Evolutionary conservation across 2,797 vertebrate species (phyloP), one percentile per base, ranked within the genome.

Genomic region (Phoxinus dragarum): DNA sequence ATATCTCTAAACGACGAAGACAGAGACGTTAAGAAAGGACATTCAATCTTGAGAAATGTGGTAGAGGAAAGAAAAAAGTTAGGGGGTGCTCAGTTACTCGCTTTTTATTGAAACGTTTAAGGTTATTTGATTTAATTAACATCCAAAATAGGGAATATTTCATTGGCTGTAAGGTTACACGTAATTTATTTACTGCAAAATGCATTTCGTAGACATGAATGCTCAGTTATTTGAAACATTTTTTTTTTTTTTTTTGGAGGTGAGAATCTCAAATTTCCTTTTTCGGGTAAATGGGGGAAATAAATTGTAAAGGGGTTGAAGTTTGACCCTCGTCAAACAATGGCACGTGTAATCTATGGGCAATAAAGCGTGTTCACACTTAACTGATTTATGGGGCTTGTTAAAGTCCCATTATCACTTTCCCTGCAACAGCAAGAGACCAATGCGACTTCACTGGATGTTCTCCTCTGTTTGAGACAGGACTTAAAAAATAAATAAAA

Each of bases 361-460:
- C 89, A 91, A 87, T 93, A 93, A 94, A 93, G 31, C 64, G 54
- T 73, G 85, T 81, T 91, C 59, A 85, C 31, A 81, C 87, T 93
- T 91, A 92, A 93, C 93, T 94, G 95, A 96, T 97, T 96, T 96
- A 96, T 93, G 93, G 93, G 92, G 91, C 94, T 95, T 94, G 93
- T 96, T 96, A 96, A 96, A 96, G 90, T 92, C 94, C 92, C 94
- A 92, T 96, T 95, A 95, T 93, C 92, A 94, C 92, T 93, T 94
- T 91, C 91, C 91, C 91, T 93, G 90, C 90, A 88, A 87, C 86
- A 89, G 91, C 92, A 93, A 92, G 91, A 90, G 77, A 69, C 40
- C 72, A 3, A 27, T 42, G 73, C 31, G 82, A 64, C 69, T 88
- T 81, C 14, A 61, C 64, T 69, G 34, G 47, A n/a, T 59, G n/a